These are phyloP conservation scores for Epizoanthus illoricatus DNA, from an alignment of 92 coral and sea anemone species.

Conservation along the genomic window DNA sequence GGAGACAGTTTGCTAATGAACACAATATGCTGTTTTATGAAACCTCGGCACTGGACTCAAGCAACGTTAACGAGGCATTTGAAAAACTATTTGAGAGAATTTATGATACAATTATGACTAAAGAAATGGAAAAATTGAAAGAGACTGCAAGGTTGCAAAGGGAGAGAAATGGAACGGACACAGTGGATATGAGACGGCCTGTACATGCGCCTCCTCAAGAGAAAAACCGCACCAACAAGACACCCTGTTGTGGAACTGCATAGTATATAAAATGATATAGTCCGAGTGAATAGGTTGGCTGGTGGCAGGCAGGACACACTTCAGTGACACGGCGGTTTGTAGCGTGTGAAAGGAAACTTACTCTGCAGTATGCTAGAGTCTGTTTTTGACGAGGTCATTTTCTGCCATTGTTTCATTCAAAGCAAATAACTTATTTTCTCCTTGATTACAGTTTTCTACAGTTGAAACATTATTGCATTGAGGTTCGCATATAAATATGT, in stretches of 20 bases:
- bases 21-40: slow-evolving; percentile 87
- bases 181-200: slow-evolving; percentile 14
- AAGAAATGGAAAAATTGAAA: slow-evolving; percentile 60
- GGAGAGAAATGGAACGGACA: slow-evolving; percentile 7
- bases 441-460: too few relatives aligned
- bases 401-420: too few relatives aligned
- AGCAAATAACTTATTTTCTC: too few relatives aligned
- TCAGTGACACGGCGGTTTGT: too few relatives aligned
- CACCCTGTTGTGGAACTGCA: slow-evolving; percentile 31
- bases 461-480: too few relatives aligned
- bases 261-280: background rate
- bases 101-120: slow-evolving; percentile 71
- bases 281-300: too few relatives aligned
- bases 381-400: too few relatives aligned
- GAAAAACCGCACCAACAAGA: slow-evolving; percentile 16
- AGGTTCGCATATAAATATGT: too few relatives aligned
- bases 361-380: too few relatives aligned
- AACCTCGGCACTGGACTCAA: slow-evolving; percentile 92
- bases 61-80: slow-evolving; percentile 90
- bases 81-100: slow-evolving; percentile 79
- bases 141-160: slow-evolving; percentile 13
- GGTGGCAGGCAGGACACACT: background rate
- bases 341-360: too few relatives aligned
- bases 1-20: slow-evolving; percentile 75
- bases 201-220: background rate